Conservation (phyloP, 2,888 invertebrate genomes). For the Drosophila emarginata region DNA sequence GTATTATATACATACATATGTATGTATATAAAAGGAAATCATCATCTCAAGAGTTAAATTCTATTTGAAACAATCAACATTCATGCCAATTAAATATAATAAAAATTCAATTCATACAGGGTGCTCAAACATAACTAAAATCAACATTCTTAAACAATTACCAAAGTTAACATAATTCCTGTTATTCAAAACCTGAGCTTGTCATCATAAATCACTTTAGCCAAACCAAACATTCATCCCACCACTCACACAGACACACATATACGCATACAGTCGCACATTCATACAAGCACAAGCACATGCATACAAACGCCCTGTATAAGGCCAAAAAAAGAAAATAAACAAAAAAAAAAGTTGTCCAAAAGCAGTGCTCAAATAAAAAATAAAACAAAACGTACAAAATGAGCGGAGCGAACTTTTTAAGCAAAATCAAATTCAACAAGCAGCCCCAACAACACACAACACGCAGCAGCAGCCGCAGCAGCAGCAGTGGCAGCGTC, state of each 20-base stretch:
- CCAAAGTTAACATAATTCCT: constrained; percentile 22
- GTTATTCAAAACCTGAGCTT: constrained; percentile 56
- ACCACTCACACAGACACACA: background rate
- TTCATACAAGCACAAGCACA: background rate
- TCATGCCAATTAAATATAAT: background rate
- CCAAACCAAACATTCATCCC: constrained; percentile 61
- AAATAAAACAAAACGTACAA: constrained; percentile 60
- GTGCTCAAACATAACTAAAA: background rate
- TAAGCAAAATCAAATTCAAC: constrained; percentile 72
- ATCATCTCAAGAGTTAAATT: background rate
- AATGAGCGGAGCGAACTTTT: constrained; percentile 53
- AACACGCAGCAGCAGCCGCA: background rate
- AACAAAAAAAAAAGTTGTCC: constrained; percentile 44
- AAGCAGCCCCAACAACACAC: constrained; percentile 31
- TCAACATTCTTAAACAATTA: constrained; percentile 6
- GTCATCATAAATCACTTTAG: constrained; percentile 66
- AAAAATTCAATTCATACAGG: background rate
- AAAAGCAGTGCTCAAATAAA: constrained; percentile 42
- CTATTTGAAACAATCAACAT: background rate
- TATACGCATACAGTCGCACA: background rate
- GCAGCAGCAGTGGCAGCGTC: constrained; percentile 22
- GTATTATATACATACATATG: background rate
- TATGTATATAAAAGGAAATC: background rate
- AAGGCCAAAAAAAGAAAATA: constrained; percentile 32
- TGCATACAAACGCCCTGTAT: constrained; percentile 27